Evolutionary conservation across 2,888 invertebrate species (phyloP).

Genomic region (Zygogramma bicolorata): DNA sequence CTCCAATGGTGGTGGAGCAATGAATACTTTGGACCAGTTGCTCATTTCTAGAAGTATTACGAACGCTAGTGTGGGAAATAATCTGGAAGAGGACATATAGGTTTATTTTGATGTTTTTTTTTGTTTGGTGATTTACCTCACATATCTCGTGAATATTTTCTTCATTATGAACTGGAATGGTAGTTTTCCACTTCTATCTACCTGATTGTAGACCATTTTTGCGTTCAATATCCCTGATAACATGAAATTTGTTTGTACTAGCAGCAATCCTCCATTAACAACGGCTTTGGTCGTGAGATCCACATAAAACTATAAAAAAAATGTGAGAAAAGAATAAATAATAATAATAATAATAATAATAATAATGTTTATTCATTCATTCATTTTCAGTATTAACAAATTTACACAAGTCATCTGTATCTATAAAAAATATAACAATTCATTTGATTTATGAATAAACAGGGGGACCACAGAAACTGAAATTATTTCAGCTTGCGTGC

Average conservation of each 20-base stretch:
- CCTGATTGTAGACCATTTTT: neutral
- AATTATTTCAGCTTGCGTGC: no score
- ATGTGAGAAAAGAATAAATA: neutral
- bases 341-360: neutral
- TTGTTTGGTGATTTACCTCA: neutral
- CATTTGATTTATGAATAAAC: no score
- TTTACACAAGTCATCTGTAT: no score
- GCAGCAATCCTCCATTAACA: neutral
- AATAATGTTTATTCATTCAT: no score
- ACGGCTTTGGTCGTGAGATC: neutral
- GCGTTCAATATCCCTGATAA: neutral
- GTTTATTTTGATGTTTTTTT: neutral
- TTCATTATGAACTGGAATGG: neutral
- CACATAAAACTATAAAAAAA: neutral
- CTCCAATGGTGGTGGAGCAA: constrained; percentile 12
- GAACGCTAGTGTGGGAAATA: neutral
- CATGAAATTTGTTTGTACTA: neutral
- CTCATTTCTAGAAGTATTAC: neutral
- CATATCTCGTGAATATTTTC: neutral
- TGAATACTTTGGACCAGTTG: constrained; percentile 10
- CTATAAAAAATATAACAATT: no score
- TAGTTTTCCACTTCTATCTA: neutral
- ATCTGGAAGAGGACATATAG: neutral
- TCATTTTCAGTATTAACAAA: no score
- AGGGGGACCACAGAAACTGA: no score